Evolutionary conservation across 2,888 invertebrate genomes (phyloP).

Genomic region (Aquatica leii): DNA sequence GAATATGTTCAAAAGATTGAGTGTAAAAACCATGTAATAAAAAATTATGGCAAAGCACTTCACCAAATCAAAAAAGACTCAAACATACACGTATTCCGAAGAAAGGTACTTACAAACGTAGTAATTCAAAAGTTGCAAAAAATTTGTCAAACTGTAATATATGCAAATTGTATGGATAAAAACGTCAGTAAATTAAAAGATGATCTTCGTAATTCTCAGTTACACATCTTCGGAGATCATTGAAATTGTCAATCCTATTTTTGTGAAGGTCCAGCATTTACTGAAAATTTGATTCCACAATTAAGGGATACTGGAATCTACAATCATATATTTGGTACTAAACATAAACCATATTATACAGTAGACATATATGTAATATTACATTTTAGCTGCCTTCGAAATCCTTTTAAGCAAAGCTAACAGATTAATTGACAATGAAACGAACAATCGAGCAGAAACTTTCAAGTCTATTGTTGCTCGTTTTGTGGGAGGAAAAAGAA

Average conservation of each 20-base stretch:
- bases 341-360: background rate
- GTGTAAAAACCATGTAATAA: too few relatives aligned
- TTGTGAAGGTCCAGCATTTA: background rate
- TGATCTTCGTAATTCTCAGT: slow-evolving; percentile 7
- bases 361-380: background rate
- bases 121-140: slow-evolving; percentile 1
- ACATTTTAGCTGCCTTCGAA: background rate
- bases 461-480: slow-evolving; percentile 49
- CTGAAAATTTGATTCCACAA: background rate
- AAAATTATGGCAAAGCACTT: too few relatives aligned
- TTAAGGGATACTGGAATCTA: background rate
- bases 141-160: background rate
- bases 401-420: slow-evolving; percentile 33
- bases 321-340: too few relatives aligned
- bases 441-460: slow-evolving; percentile 48
- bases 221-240: slow-evolving; percentile 44
- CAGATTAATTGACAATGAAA: slow-evolving; percentile 43
- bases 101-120: slow-evolving; percentile 6
- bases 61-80: too few relatives aligned
- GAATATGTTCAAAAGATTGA: too few relatives aligned
- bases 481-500: too few relatives aligned
- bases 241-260: slow-evolving; percentile 34
- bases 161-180: background rate
- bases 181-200: slow-evolving; percentile 2
- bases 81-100: slow-evolving; percentile 29